phyloP scores from a whole-genome alignment of 2,113 vertebrate genomes.

The Rhegmatorhina hoffmannsi region DNA sequence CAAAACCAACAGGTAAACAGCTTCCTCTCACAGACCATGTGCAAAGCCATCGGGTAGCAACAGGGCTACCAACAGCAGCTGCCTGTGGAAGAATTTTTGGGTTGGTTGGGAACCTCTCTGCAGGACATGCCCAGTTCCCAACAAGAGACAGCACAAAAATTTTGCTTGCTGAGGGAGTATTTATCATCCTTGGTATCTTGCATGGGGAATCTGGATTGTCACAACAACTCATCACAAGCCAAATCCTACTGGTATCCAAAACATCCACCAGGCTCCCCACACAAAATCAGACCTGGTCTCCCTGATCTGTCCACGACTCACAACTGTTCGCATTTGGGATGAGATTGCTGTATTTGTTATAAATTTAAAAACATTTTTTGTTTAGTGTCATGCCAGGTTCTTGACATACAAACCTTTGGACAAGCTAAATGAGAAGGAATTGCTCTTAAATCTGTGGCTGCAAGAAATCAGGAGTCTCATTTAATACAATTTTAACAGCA shows the following conservation, averaged over 20 bases:
- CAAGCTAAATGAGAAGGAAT: neutral
- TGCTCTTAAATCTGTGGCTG: neutral
- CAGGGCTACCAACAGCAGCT: neutral
- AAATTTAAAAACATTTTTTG: neutral
- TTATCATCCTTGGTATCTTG: neutral
- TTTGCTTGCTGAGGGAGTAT: fast-evolving
- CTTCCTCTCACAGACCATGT: neutral
- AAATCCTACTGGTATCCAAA: neutral
- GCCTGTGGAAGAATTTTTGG: neutral
- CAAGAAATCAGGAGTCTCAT: neutral
- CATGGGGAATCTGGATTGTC: neutral
- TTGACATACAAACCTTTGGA: neutral
- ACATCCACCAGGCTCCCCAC: neutral
- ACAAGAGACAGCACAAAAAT: neutral
- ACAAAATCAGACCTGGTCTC: neutral
- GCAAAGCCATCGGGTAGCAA: neutral
- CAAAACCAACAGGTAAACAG: neutral
- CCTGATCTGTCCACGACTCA: neutral
- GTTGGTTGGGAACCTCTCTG: neutral
- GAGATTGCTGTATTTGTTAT: neutral
- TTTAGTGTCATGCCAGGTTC: neutral
- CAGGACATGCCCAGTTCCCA: neutral
- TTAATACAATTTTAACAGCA: neutral
- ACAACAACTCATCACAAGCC: neutral
- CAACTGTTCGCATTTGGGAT: neutral